Evolutionary conservation across 2,113 vertebrate genomes (phyloP), one percentile per base, ranked within the genome.

Genomic region (Lepisosteus oculatus): DNA sequence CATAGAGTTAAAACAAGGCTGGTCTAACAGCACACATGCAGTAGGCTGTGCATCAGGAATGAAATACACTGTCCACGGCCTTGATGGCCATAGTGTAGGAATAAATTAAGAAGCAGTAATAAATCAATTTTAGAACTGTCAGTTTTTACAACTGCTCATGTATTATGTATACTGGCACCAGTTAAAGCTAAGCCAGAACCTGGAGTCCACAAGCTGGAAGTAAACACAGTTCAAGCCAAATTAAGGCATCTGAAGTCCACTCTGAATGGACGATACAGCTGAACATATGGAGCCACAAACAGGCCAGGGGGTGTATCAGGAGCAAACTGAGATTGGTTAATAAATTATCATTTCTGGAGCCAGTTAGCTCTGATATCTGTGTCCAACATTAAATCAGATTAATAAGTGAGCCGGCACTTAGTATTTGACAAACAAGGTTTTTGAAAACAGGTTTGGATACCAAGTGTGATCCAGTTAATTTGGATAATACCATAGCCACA

Each of bases 401-500:
- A 88, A 89, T 87, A 84, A 81, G 82, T 85, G 88, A 86, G 85
- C 79, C 85, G 85, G 86, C 83, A 78, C 86, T 85, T 83, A 85
- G 82, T 84, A 80, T 76, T 84, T 83, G 84, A 81, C 82, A 77
- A 86, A 43, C 72, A 67, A 84, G 80, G 81, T 81, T 67, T 29
- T 29, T 29, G 17, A 29, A 29, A 29, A 29, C 17, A 29, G 17
- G 17, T 51, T 74, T 79, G 69, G 76, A 77, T 85, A 83, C 78
- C 77, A 43, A 80, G 78, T 80, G 84, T 74, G 80, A 83, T 83
- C 80, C 84, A 84, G 83, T 87, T 89, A 82, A 89, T 90, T 90
- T 90, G 88, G 86, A 86, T 86, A 85, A 85, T 86, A 88, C 87
- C 81, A 77, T 77, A 79, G 87, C 87, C 90, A 90, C 88, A 88